Base-by-base conservation (phyloP, 2,113 vertebrate species). In the Chaetorhynchus papuensis region DNA sequence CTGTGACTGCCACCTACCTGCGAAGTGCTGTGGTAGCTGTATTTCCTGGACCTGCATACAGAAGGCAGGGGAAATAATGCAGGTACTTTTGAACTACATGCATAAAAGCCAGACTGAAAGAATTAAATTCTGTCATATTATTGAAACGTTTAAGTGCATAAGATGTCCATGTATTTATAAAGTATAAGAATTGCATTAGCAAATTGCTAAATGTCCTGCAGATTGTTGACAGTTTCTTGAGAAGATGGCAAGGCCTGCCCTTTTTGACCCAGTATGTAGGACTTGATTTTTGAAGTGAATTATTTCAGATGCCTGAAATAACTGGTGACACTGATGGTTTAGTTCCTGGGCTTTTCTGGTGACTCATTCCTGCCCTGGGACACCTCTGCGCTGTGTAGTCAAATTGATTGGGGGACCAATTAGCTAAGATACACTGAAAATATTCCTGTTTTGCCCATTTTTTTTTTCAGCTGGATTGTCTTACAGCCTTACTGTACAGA, bases 11-110 rank as follows among this genome's bases (percentile, higher is more conserved):
- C 52, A 28, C 33, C 53, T 64, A 7, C 49, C 26, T 82, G 41
- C n/a, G 3, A 11, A 31, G 30, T 50, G 21, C 60, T 79, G 27
- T 44, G 44, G 45, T 61, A 33, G 27, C 42, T 85, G 10, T 19
- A 4, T 49, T 56, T 88, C 27, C 18, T 18, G 49, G 57, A n/a
- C 22, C 49, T 64, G 0, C 1, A 1, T 41, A 5, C 1, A 2
- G 47, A 76, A 80, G 15, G 23, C 1, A 13, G 26, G 54, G 44
- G 78, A 64, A 53, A n/a, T 37, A 18, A 9, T 3, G 14, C 6
- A 35, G 45, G 27, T 21, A 15, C 24, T 47, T 86, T 42, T 44
- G 60, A 78, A 23, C 44, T 33, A 11, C 10, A 10, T 18, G 9
- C 18, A 14, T 59, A 61, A 66, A 53, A 56, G 10, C n/a, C 31